Evolutionary conservation across 2,113 vertebrate species (phyloP), one percentile per base, ranked within the genome.

Genomic region (Albula glossodonta): DNA sequence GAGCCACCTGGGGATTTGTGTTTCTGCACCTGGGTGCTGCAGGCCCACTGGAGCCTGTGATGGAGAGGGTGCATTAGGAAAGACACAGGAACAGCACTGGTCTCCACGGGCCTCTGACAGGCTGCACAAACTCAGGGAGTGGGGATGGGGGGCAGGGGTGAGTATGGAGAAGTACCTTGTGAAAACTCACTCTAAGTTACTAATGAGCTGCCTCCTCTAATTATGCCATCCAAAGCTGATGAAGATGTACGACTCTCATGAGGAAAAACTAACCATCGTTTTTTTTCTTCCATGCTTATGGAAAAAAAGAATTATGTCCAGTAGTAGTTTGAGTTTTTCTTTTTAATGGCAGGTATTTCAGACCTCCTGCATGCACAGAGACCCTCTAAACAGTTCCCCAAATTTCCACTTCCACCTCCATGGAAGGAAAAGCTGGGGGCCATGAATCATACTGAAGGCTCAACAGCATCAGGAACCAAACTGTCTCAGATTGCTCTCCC

Each of bases 151-250:
- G 31, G 31, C 31, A 41, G 63, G 63, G 22, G 19, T 70, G 63
- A 70, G 63, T 7, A 70, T 3, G 22, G 22, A 5, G 63, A 22
- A 6, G 63, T 70, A 17, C 3, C 17, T 22, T 70, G 63, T 70
- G 17, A 70, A 70, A 70, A 4, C 63, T n/a, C 63, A 70, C 79
- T 51, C 15, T 22, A 17, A 25, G 63, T 52, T 74, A 41, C 56
- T 80, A 85, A 81, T 80, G 78, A 81, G n/a, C 48, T 41, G 57
- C 9, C 48, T 11, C 87, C 53, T 50, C 85, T 53, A 60, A n/a
- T 78, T 57, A 81, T 31, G 0, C 2, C 81, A 52, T 3, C 4
- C 7, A 19, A 9, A 51, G 70, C n/a, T 57, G 70, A 84, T 48
- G 83, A 56, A 56, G 83, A 78, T 41, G 25, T 56, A 78, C n/a